Percentiles rank a stretch among this genome's conserved stretches.
Conservation (phyloP, 2,888 invertebrate species). For the Chelonus formosanus region DNA sequence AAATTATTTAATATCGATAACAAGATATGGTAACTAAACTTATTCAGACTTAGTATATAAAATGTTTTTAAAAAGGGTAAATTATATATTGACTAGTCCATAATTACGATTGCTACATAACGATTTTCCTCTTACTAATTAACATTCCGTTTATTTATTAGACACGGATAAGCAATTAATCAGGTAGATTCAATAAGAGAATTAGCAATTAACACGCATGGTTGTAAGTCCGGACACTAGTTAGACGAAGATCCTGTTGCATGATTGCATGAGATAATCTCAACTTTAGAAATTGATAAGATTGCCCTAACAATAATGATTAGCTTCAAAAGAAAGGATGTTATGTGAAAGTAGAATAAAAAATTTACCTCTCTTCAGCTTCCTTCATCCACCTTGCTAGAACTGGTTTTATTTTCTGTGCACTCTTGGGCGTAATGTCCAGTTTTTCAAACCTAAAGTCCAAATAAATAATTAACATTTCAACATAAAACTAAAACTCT, state of each 20-base stretch:
- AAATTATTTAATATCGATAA: no score
- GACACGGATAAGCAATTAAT: constrained; percentile 60
- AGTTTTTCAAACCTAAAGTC: constrained; percentile 95
- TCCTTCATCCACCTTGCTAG: constrained; percentile 99
- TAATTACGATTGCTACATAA: constrained; percentile 39
- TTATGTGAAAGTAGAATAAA: neutral
- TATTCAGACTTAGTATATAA: no score
- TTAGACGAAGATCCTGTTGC: constrained; percentile 48
- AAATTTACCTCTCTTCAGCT: constrained; percentile 89
- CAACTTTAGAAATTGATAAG: constrained; percentile 39
- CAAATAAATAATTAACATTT: neutral
- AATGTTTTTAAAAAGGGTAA: constrained; percentile 2
- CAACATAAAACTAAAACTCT: neutral
- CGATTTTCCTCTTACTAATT: constrained; percentile 46
- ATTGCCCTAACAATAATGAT: neutral
- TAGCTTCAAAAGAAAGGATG: neutral
- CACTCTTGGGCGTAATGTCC: constrained; percentile 99
- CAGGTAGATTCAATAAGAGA: constrained; percentile 61
- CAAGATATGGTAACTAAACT: no score
- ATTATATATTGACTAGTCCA: constrained; percentile 14
- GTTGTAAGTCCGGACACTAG: constrained; percentile 24
- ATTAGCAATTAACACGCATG: constrained; percentile 57
- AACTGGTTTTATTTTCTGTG: constrained; percentile 98
- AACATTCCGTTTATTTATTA: constrained; percentile 56
- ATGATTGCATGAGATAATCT: constrained; percentile 52